Conservation (phyloP, 2,113 vertebrate species). For the Octodon degus region DNA sequence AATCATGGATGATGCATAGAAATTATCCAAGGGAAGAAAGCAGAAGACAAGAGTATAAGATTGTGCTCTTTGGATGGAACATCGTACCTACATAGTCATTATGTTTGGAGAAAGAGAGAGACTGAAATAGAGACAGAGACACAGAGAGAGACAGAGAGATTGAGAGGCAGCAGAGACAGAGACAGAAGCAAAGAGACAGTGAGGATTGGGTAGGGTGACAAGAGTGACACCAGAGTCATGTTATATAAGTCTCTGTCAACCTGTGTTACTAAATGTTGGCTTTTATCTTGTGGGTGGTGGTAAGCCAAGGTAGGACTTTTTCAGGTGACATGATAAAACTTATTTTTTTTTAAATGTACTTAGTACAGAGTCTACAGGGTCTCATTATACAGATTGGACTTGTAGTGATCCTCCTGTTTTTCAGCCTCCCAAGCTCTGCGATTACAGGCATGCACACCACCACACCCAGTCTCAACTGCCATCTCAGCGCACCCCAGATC, state of each 20-base stretch:
- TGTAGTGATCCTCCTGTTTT: too few species aligned
- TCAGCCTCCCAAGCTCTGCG: too few species aligned
- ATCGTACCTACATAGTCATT: background rate
- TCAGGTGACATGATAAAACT: background rate
- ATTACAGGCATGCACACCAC: too few species aligned
- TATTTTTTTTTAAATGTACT: too few species aligned
- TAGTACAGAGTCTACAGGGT: too few species aligned
- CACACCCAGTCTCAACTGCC: too few species aligned
- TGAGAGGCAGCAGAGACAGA: background rate
- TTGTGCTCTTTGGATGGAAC: background rate
- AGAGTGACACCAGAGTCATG: background rate
- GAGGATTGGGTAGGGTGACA: background rate
- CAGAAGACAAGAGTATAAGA: background rate
- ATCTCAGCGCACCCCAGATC: too few species aligned
- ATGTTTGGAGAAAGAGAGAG: background rate
- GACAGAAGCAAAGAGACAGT: background rate
- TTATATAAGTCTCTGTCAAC: background rate
- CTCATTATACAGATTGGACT: too few species aligned
- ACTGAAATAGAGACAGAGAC: background rate
- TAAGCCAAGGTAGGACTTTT: background rate
- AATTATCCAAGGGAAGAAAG: background rate
- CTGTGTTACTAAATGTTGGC: background rate
- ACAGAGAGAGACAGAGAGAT: background rate
- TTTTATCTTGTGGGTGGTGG: background rate
- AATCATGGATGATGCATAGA: background rate